Base-by-base conservation (phyloP, 2,113 vertebrate species). In the Pygoscelis antarcticus region DNA sequence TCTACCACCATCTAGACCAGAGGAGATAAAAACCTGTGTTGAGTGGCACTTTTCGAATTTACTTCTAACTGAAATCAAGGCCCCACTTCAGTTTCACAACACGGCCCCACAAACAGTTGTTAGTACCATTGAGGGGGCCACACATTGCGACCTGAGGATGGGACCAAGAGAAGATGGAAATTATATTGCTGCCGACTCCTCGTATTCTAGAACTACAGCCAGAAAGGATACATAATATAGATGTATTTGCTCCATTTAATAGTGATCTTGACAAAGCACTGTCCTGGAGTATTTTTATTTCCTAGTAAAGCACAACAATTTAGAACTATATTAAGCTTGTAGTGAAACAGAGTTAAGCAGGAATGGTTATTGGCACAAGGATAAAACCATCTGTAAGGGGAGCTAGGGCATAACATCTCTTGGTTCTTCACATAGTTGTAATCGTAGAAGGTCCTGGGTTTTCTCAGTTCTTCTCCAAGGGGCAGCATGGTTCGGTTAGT, bases 391-490 rank as follows among this genome's bases (percentile, higher is more conserved):
- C 44, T 91, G 68, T 72, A 87, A 89, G 19, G 38, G 22, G 38
- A 89, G 76, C 42, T 76, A 55, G 47, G n/a, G 44, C 17, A 7
- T 64, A 80, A 49, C 32, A 72, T 69, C 52, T 86, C 76, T 80
- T 87, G 19, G 11, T 83, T 87, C 81, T 87, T 94, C 91, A 81
- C 87, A 72, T 38, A 96, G 81, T n/a, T 91, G 94, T 83, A 69
- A 94, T 38, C 0, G 0, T 65, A 87, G 62, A 87, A 77, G 77
- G 11, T 29, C 38, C 16, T 69, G 49, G 7, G 42, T 60, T 91
- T 87, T 81, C 76, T 77, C 8, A 14, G n/a, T 4, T 29, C 61
- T 71, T 58, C 38, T 76, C 76, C 42, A n/a, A 55, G 68, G 44
- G n/a, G 23, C 13, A 4, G 4, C 22, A 15, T 25, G 38, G 47